These are phyloP conservation scores for Melanchra persicariae DNA, from an alignment of 2,888 invertebrate genomes.

Conservation along the genomic window DNA sequence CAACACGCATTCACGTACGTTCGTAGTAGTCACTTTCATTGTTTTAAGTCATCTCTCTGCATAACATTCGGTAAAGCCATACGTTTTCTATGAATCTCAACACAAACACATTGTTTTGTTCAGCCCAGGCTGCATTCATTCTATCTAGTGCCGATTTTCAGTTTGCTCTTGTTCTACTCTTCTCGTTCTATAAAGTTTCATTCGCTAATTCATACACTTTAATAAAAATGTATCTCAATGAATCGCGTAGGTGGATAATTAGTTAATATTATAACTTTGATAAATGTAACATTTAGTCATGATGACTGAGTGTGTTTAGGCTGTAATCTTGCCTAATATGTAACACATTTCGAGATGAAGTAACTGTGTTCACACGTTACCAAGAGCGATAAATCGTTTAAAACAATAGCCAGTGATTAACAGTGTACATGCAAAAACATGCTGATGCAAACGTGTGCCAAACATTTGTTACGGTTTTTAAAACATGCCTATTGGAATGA, in stretches of 20 bases:
- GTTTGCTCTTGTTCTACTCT: conserved; percentile 57
- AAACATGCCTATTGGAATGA: conserved; percentile 28
- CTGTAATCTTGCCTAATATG: conserved; percentile 1
- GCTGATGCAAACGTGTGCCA: conserved; percentile 63
- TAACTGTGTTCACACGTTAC: conserved; percentile 56
- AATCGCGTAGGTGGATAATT: conserved; percentile 14
- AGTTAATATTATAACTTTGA: conserved; percentile 20
- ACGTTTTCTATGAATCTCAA: conserved; percentile 63
- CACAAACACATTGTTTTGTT: conserved; percentile 72
- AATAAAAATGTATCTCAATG: conserved; percentile 15
- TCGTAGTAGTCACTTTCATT: conserved; percentile 59
- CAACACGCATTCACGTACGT: conserved; percentile 83
- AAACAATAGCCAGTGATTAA: conserved; percentile 61
- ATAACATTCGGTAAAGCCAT: conserved; percentile 50
- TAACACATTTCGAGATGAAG: conserved; percentile 45
- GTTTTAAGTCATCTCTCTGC: conserved; percentile 57
- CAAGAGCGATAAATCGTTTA: conserved; percentile 59
- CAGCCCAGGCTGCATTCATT: conserved; percentile 70
- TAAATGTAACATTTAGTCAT: conserved; percentile 29
- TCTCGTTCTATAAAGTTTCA: conserved; percentile 10
- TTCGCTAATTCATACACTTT: conserved; percentile 19
- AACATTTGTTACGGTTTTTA: conserved; percentile 50
- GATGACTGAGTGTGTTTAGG: conserved; percentile 18
- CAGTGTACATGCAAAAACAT: conserved; percentile 57
- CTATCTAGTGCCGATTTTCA: conserved; percentile 68